A percentile compares a stretch with the other conserved stretches of the same genome.
These are phyloP conservation scores for Heliornis fulica DNA, from an alignment of 2,113 vertebrate species.

Conservation along the genomic window DNA sequence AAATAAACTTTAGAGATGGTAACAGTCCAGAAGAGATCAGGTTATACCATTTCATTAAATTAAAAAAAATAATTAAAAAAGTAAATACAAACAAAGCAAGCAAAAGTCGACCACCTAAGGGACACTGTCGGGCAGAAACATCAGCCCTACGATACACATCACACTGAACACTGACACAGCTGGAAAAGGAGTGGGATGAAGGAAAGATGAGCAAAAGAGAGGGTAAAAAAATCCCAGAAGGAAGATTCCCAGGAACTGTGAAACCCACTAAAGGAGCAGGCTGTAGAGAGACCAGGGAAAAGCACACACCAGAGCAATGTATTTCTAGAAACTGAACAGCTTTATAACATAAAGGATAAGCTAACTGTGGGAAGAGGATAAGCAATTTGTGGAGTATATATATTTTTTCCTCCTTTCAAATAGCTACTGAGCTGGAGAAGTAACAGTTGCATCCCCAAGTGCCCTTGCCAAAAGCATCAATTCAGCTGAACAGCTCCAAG, in stretches of 20 bases:
- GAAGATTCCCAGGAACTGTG: not conserved
- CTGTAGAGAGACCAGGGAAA: not conserved
- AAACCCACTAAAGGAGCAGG: not conserved
- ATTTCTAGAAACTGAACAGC: not conserved
- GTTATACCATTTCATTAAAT: not conserved
- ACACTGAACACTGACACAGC: not conserved
- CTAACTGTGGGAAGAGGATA: not conserved
- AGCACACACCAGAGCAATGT: not conserved
- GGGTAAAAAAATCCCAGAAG: not conserved
- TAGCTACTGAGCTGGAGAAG: not conserved
- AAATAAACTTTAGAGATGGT: not conserved
- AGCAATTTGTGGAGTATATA: not conserved
- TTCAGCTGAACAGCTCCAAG: not conserved
- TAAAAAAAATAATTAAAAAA: not conserved
- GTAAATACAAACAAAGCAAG: not conserved
- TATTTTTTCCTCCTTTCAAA: slow-evolving; percentile 12
- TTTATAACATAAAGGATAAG: not conserved
- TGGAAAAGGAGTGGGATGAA: not conserved
- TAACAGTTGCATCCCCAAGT: not conserved
- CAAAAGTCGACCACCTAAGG: not conserved
- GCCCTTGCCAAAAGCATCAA: not conserved
- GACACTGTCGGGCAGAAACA: not conserved
- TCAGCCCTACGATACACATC: not conserved
- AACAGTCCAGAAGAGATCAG: slow-evolving; percentile 11
- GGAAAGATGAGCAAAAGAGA: not conserved